Evolutionary conservation across 2,113 vertebrate species (phyloP).

Genomic region (Neolamprologus falcicula): DNA sequence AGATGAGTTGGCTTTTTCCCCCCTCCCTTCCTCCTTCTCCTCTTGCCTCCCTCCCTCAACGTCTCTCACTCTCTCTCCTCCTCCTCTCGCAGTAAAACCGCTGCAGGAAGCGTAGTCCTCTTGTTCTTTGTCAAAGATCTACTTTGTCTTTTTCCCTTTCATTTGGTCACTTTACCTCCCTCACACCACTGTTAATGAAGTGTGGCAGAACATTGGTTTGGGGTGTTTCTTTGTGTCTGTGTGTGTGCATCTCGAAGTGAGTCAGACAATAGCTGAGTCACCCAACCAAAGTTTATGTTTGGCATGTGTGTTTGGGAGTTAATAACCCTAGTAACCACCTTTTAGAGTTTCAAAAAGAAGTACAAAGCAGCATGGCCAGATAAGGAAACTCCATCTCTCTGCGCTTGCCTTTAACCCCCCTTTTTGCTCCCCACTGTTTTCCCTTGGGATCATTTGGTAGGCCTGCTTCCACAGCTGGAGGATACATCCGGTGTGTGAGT

Average conservation of each 20-base stretch:
- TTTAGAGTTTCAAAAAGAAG: background rate
- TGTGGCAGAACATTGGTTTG: background rate
- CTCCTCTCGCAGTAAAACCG: conserved; percentile 32
- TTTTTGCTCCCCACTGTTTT: background rate
- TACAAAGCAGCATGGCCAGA: conserved; percentile 1
- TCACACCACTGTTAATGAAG: background rate
- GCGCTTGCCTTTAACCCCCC: background rate
- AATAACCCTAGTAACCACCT: background rate
- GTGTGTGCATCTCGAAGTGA: background rate
- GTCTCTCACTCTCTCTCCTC: background rate
- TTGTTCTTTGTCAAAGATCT: background rate
- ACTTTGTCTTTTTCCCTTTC: background rate
- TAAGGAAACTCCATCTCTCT: conserved; percentile 1
- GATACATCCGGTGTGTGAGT: conserved; percentile 30
- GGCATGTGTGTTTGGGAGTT: background rate
- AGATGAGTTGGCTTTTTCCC: conserved; percentile 63
- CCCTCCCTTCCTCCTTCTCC: background rate
- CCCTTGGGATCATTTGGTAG: conserved; percentile 1
- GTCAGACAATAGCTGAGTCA: background rate
- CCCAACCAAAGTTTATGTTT: background rate
- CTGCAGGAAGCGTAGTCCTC: conserved; percentile 39
- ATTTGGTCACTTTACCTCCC: background rate
- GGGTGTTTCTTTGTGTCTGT: background rate
- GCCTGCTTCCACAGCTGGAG: conserved; percentile 52
- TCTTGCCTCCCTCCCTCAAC: background rate